Conservation (phyloP, 2,888 invertebrate genomes). For the Imbricaverruca yamaguchii region DNA sequence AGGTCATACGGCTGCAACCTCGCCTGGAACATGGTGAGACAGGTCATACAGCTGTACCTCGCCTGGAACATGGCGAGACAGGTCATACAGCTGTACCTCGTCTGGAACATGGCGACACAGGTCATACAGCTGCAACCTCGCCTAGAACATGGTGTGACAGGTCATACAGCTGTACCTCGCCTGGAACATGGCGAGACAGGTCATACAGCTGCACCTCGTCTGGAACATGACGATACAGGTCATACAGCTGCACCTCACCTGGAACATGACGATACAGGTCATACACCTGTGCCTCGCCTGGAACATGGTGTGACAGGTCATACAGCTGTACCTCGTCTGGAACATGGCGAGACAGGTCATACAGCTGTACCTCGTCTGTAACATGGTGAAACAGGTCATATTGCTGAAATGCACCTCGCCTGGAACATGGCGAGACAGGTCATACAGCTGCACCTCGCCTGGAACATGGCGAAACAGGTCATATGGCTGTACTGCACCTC, state of each 20-base stretch:
- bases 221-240: neutral
- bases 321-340: constrained; percentile 2
- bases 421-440: neutral
- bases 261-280: too few relatives aligned
- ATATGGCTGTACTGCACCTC: too few relatives aligned
- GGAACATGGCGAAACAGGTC: too few relatives aligned
- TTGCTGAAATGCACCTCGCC: too few relatives aligned
- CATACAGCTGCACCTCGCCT: constrained; percentile 12
- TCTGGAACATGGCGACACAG: neutral
- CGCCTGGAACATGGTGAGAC: too few relatives aligned
- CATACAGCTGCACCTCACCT: neutral
- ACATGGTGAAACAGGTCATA: too few relatives aligned
- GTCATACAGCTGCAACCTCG: neutral
- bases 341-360: too few relatives aligned
- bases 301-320: neutral
- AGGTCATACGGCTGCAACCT: neutral
- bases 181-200: neutral
- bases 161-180: too few relatives aligned
- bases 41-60: too few relatives aligned
- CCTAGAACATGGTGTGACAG: too few relatives aligned
- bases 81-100: constrained; percentile 3
- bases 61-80: neutral
- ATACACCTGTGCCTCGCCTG: too few relatives aligned
- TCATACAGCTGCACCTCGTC: constrained; percentile 3
- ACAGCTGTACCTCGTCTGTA: too few relatives aligned